Base-by-base conservation (phyloP, 2,113 vertebrate species). In the Myocastor coypus region DNA sequence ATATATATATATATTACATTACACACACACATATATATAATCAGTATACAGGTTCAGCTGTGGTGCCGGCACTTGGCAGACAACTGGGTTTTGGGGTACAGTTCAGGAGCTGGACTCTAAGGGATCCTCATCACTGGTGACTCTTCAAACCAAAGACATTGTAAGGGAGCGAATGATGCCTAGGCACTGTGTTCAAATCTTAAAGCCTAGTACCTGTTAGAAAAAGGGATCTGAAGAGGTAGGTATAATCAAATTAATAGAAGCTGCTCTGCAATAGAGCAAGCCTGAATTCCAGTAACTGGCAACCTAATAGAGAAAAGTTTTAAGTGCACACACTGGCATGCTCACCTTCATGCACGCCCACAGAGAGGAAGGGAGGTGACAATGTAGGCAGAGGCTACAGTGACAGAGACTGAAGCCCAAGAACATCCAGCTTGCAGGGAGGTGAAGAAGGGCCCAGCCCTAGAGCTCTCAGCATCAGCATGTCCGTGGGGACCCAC, bases 401-500 rank as follows among this genome's bases (percentile, higher is more conserved):
- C 5, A 87, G 8, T 5, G 4, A 55, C 13, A 40, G 1, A 26
- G 40, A 26, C 30, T 20, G 3, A 77, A 93, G 24, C 59, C 24
- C 59, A 91, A 14, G 55, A 63, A 20, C 5, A 83, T 24, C 20
- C 4, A 40, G 50, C 32, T 9, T 50, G 64, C 30, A 77, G 77
- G 69, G 34, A 37, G 13, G 2, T 5, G 14, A 50, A 3, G 7
- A 22, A 75, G 2, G 8, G 8, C 20, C 22, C 26, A 40, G 17
- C 7, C 6, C 22, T 20, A 20, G 16, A 37, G 3, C 1, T 24
- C 46, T 10, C 22, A 71, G 61, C 63, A 20, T 22, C 40, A 80
- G 14, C 8, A 0, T 19, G 37, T 28, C 6, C 42, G 13, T 46
- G 4, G 0, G 10, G n/a, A 80, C 4, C 6, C 1, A 5, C 61